A percentile compares a stretch with the other conserved stretches of the same genome.
phyloP scores from a whole-genome alignment of 2,113 vertebrate genomes.

The Dasypus novemcinctus region DNA sequence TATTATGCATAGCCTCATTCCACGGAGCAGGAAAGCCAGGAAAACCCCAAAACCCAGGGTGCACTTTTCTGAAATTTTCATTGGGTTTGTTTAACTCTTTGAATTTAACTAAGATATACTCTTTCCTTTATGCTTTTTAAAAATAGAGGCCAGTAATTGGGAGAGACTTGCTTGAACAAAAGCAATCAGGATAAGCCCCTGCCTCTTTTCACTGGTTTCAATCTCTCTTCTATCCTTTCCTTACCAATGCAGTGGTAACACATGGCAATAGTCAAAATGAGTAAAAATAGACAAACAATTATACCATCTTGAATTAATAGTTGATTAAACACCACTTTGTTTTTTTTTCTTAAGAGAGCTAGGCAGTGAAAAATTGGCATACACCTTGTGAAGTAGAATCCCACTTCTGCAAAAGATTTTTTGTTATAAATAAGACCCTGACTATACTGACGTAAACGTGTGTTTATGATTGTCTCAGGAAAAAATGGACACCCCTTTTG shows the following conservation, averaged over 20 bases:
- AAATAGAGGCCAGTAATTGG: background rate
- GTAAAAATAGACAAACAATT: slow-evolving; percentile 38
- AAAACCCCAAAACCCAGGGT: background rate
- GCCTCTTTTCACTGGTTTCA: background rate
- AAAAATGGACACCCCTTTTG: background rate
- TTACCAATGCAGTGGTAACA: background rate
- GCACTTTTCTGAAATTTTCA: background rate
- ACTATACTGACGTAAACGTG: background rate
- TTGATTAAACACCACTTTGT: slow-evolving; percentile 17
- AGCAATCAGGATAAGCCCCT: background rate
- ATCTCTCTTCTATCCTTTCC: background rate
- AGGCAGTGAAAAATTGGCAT: background rate
- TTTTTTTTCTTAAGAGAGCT: background rate
- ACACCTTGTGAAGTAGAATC: background rate
- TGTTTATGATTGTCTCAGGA: background rate
- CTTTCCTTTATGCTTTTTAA: background rate
- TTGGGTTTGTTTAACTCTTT: background rate
- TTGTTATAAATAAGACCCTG: background rate
- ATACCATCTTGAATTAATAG: background rate
- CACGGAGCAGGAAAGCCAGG: background rate
- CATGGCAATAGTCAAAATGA: background rate
- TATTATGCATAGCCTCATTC: too few species aligned
- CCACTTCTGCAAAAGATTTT: background rate
- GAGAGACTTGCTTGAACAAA: background rate
- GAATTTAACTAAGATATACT: background rate